Evolutionary conservation across 2,888 invertebrate genomes (phyloP).

Genomic region (Platycnemis pennipes): DNA sequence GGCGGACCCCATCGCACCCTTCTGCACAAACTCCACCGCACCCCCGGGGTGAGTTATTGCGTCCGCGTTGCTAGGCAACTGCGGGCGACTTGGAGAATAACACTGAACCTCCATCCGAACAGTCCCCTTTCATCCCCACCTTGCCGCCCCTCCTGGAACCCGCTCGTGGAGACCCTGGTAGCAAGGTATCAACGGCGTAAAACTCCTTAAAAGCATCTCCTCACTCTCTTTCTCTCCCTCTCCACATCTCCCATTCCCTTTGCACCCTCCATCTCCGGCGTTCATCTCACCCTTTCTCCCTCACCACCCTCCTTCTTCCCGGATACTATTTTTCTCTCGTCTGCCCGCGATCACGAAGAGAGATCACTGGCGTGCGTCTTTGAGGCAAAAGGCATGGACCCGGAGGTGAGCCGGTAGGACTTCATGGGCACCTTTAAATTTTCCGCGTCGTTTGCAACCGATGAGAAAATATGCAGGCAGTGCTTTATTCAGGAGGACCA

Average conservation of each 20-base stretch:
- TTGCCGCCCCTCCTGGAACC: not conserved
- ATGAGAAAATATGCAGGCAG: too few species aligned
- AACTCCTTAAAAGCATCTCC: slow-evolving; percentile 2
- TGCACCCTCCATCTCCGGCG: not conserved
- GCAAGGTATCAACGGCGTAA: slow-evolving; percentile 5
- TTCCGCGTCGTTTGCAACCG: too few species aligned
- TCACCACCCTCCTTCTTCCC: too few species aligned
- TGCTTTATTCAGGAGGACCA: too few species aligned
- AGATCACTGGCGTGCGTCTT: too few species aligned
- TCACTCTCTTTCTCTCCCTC: not conserved
- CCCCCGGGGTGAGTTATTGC: slow-evolving; percentile 23
- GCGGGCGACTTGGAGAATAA: slow-evolving; percentile 26
- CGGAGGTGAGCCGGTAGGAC: too few species aligned
- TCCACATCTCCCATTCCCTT: not conserved
- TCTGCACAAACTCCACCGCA: not conserved
- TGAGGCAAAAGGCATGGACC: too few species aligned
- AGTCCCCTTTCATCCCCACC: not conserved
- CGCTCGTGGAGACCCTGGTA: not conserved
- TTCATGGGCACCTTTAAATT: too few species aligned
- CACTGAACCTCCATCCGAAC: slow-evolving; percentile 16
- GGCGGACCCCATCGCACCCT: not conserved
- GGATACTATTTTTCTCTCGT: too few species aligned
- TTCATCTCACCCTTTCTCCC: not conserved
- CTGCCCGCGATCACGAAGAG: too few species aligned
- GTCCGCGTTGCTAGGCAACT: slow-evolving; percentile 36